Evolutionary conservation across 1,140 invertebrate genomes (phyloP).

Genomic region (Cardiocondyla obscurior): DNA sequence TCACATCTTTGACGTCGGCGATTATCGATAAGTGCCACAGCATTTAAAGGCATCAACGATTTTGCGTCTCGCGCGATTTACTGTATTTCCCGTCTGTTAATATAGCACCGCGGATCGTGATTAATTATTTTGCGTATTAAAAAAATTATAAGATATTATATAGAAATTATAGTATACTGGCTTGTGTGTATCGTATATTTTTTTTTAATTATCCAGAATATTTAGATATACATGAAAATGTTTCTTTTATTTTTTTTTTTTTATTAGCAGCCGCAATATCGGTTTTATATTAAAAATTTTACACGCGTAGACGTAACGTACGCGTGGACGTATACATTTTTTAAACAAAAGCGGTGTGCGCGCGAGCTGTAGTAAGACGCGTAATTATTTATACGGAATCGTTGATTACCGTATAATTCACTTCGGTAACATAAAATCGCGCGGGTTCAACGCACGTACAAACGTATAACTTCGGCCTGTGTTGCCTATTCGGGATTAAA

Average conservation of each 20-base stretch:
- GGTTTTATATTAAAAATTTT: not conserved
- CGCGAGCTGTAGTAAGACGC: not conserved
- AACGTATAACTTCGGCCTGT: conserved; percentile 26
- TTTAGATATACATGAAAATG: not conserved
- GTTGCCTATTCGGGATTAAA: conserved; percentile 54
- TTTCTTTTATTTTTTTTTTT: too few relatives aligned
- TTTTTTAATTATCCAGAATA: not conserved
- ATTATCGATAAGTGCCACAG: conserved; percentile 17
- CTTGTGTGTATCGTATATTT: not conserved
- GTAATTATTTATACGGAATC: conserved; percentile 19
- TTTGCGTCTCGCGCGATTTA: not conserved
- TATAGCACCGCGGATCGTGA: not conserved
- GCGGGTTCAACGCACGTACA: conserved; percentile 11
- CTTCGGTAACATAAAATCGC: conserved; percentile 16
- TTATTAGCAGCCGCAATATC: not conserved
- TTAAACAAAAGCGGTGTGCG: not conserved
- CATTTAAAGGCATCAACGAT: not conserved
- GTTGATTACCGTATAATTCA: not conserved
- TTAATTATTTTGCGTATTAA: not conserved
- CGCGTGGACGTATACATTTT: not conserved
- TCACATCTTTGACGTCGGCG: conserved; percentile 9
- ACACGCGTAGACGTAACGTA: not conserved
- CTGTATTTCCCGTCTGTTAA: not conserved
- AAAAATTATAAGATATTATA: not conserved
- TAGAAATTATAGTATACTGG: not conserved